Percentiles rank a stretch among this genome's conserved stretches.
These are phyloP conservation scores for Poecilia latipinna DNA, from an alignment of 2,113 vertebrate species.

Conservation along the genomic window DNA sequence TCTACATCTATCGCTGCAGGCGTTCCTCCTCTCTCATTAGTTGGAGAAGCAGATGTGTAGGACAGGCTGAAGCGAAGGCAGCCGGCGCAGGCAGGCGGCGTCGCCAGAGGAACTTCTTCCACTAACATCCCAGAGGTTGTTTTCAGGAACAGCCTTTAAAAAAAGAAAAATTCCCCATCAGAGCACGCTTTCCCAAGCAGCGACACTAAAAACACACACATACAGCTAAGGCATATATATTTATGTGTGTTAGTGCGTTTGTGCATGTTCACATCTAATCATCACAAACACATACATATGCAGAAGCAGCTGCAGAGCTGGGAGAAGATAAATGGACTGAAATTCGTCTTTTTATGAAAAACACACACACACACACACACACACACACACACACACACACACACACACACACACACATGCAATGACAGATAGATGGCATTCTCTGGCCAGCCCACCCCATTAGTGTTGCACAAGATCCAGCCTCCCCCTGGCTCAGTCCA, in stretches of 20 bases:
- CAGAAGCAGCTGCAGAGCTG: constrained; percentile 17
- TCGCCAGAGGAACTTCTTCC: constrained; percentile 4
- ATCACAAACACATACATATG: constrained; percentile 26
- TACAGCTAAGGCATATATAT: not conserved
- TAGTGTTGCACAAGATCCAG: constrained; percentile 34
- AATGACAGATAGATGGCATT: constrained; percentile 47
- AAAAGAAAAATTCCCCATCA: not conserved
- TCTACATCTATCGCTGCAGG: constrained; percentile 16
- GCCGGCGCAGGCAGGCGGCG: not conserved
- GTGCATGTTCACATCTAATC: constrained; percentile 5
- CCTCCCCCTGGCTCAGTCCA: constrained; percentile 12
- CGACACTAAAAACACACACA: not conserved
- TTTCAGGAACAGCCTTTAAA: not conserved
- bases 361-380: not conserved
- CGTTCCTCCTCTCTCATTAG: constrained; percentile 25
- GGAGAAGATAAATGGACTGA: constrained; percentile 39
- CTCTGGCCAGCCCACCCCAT: constrained; percentile 23
- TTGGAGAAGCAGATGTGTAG: constrained; percentile 25
- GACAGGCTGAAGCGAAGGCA: constrained; percentile 12
- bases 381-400: not conserved
- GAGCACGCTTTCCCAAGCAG: not conserved
- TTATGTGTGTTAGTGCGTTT: not conserved
- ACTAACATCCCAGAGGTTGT: constrained; percentile 15
- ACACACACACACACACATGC: not conserved
- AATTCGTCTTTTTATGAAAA: constrained; percentile 29